Evolutionary conservation across 2,888 invertebrate species (phyloP).

Genomic region (Euproctis similis): DNA sequence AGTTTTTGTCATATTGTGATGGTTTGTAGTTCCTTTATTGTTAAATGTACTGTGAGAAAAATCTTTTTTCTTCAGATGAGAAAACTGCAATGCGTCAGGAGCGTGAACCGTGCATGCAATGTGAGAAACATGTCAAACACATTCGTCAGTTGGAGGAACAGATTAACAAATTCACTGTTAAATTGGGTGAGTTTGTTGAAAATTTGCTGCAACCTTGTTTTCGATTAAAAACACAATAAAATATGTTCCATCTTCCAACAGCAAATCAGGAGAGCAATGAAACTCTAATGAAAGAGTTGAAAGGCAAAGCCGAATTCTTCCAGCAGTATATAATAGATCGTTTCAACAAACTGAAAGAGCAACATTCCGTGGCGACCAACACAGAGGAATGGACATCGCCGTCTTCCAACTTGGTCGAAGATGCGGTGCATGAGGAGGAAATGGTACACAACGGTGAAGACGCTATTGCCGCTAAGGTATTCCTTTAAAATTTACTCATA

Average conservation of each 20-base stretch:
- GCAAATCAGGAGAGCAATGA: conserved; percentile 75
- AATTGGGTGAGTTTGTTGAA: conserved; percentile 40
- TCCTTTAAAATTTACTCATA: too few relatives aligned
- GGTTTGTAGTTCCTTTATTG: too few relatives aligned
- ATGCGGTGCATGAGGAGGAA: conserved; percentile 34
- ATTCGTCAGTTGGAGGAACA: conserved; percentile 55
- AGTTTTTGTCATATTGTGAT: too few relatives aligned
- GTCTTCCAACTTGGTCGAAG: conserved; percentile 6
- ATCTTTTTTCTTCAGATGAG: too few relatives aligned
- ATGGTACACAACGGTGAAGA: conserved; percentile 51
- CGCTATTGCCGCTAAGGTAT: conserved; percentile 42
- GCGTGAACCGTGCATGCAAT: conserved; percentile 52
- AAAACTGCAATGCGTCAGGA: conserved; percentile 61
- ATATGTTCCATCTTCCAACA: conserved; percentile 13
- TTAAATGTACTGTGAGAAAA: not conserved
- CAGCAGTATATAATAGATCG: conserved; percentile 78
- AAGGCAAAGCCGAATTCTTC: conserved; percentile 78
- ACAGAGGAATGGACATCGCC: conserved; percentile 32
- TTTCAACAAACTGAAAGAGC: conserved; percentile 52
- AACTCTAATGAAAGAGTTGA: conserved; percentile 74
- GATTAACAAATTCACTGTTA: conserved; percentile 49
- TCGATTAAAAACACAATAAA: too few relatives aligned
- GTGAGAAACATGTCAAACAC: conserved; percentile 55
- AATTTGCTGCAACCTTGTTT: too few relatives aligned
- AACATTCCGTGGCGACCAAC: conserved; percentile 46